Base-by-base conservation (phyloP, 2,797 vertebrate genomes). In the Sitta carolinensis region DNA sequence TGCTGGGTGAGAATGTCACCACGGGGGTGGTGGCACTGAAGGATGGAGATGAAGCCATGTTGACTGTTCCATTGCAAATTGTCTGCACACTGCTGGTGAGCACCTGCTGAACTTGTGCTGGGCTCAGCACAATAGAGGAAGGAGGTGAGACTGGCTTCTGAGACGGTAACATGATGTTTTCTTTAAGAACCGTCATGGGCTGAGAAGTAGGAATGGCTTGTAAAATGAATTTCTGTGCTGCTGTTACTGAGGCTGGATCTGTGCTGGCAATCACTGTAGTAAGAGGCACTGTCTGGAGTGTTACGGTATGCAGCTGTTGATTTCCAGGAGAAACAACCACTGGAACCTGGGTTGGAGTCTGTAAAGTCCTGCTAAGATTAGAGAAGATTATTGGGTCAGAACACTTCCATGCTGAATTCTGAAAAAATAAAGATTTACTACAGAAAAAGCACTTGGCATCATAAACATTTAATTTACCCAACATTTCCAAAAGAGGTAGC, bases 191-290 rank as follows among this genome's bases (percentile, higher is more conserved):
- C 8, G 98, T 98, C 97, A 98, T 95, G 75, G 98, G 95, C 34
- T 98, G 98, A 17, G 98, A 97, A 42, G 98, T 98, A 22, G 98
- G 98, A 97, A 98, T 98, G 93, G 98, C 98, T 98, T 98, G 98
- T 72, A 98, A 95, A 91, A 98, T 98, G 90, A 98, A 98, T 76
- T 98, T 98, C 70, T 98, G 98, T 62, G 96, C 93, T 0, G 98
- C 89, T 88, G 98, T 95, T 91, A 97, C 93, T 30, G 97, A 95
- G 5, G 97, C 90, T 67, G 98, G 97, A 69, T 99, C 98, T 97
- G 98, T 97, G 95, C 98, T 98, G 89, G 98, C 98, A 97, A 99
- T 97, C 68, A 98, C 98, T 40, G 98, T 98, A 48, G 98, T 98
- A 38, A 99, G 96, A 90, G 98, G 97, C 95, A 99, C 97, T 57